Base-by-base conservation (phyloP, 2,888 invertebrate genomes). In the Lasioglossum leucozonium region DNA sequence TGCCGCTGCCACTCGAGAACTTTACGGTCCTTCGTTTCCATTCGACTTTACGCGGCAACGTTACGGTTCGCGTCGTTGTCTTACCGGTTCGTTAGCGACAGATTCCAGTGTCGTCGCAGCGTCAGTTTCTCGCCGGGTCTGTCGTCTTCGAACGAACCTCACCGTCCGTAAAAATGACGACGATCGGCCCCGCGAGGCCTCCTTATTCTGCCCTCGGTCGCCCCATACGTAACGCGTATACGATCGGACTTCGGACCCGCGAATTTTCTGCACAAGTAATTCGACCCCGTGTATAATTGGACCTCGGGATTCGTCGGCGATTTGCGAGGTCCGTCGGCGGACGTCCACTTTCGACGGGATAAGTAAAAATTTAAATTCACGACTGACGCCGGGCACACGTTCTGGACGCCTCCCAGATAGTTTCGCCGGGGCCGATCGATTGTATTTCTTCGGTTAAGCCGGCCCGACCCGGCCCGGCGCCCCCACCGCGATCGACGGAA, bases 11-110 rank as follows among this genome's bases (percentile, higher is more conserved):
- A 75, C 87, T 89, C 84, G 87, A 77, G 72, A 88, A 90, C 88
- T 93, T 93, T 92, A 93, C 91, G 93, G 92, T 92, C 92, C 91
- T 91, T 92, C 92, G 89, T 91, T 92, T 91, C 91, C 92, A 92
- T 92, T 89, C 91, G 89, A 85, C 89, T 91, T 93, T 92, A 92
- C 90, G 88, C 87, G 82, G 69, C 73, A 42, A 84, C 81, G 88
- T 90, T 85, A 90, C 87, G 82, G 88, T 87, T 87, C 81, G 86
- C 87, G 79, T 80, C 85, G 91, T 88, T 90, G 88, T 89, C 91
- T 89, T 89, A 87, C 89, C 84, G 91, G 91, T 93, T 93, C 92
- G 90, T 93, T 92, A 93, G 91, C 86, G 91, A 91, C 91, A 83
- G 85, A 88, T 84, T 84, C 77, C 85, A 77, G n/a, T n/a, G n/a